Percentiles rank a stretch among this genome's conserved stretches.
Evolutionary conservation across 2,797 vertebrate genomes (phyloP).

Genomic region (Margarornis squamiger): DNA sequence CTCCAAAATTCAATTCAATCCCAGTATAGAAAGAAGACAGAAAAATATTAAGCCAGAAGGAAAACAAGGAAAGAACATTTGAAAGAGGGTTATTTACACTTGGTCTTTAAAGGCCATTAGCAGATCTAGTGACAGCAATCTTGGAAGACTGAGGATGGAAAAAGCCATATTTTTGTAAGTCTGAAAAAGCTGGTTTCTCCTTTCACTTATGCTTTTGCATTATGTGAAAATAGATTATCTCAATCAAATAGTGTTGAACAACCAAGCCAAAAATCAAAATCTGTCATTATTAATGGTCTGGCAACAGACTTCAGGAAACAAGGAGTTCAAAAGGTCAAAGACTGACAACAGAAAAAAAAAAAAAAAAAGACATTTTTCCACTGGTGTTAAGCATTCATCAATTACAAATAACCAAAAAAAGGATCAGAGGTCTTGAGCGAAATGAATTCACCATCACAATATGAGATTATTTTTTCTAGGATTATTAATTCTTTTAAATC

Average conservation of each 20-base stretch:
- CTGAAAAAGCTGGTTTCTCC: background rate
- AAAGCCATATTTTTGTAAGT: background rate
- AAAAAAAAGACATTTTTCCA: background rate
- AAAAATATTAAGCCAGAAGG: background rate
- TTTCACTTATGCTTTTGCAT: background rate
- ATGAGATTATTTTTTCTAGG: background rate
- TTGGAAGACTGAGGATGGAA: background rate
- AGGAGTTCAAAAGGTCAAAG: background rate
- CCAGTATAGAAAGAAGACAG: background rate
- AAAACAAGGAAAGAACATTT: background rate
- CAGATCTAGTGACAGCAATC: background rate
- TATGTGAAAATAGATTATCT: background rate
- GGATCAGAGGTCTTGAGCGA: background rate
- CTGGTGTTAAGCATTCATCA: background rate
- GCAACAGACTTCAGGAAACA: background rate
- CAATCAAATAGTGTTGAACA: background rate
- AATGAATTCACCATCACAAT: background rate
- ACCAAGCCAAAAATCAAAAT: constrained; percentile 3
- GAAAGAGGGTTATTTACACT: background rate
- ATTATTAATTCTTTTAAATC: background rate
- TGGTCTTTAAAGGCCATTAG: background rate
- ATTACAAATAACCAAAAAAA: constrained; percentile 5
- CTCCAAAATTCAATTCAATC: background rate
- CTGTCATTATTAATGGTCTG: background rate
- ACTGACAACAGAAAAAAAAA: background rate